These are phyloP conservation scores for Erebia ligea DNA, from an alignment of 2,888 invertebrate species.

Conservation along the genomic window DNA sequence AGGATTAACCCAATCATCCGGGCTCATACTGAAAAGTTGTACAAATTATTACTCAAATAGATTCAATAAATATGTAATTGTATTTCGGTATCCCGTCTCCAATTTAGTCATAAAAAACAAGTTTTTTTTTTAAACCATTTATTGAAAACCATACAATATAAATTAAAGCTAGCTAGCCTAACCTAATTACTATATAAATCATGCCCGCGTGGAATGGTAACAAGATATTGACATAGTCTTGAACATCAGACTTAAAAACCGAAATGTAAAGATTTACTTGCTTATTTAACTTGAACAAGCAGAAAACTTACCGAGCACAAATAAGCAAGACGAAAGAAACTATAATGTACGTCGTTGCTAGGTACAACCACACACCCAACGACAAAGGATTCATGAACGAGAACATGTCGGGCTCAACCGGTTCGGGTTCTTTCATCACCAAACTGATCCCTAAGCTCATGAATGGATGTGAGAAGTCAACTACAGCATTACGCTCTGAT, in stretches of 20 bases:
- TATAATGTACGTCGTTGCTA: constrained; percentile 91
- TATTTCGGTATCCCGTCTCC: too few relatives aligned
- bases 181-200: too few relatives aligned
- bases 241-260: too few relatives aligned
- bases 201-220: too few relatives aligned
- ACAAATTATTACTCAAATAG: neutral
- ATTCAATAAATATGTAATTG: neutral
- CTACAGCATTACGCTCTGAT: constrained; percentile 91
- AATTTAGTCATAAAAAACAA: too few relatives aligned
- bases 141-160: too few relatives aligned
- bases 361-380: constrained; percentile 93
- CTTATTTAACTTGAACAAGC: neutral
- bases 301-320: constrained; percentile 85
- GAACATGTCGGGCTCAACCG: constrained; percentile 91
- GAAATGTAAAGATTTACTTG: too few relatives aligned
- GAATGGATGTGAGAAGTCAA: constrained; percentile 98
- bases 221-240: too few relatives aligned
- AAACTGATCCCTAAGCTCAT: constrained; percentile 97
- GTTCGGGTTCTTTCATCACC: constrained; percentile 89
- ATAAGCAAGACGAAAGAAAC: constrained; percentile 92
- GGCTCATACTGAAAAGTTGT: constrained; percentile 86
- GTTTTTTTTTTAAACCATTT: too few relatives aligned
- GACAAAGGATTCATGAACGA: constrained; percentile 94
- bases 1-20: constrained; percentile 96
- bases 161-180: too few relatives aligned